Percentiles rank a stretch among this genome's conserved stretches.
These are phyloP conservation scores for Hephaestus fuliginosus DNA, from an alignment of 2,797 vertebrate species.

Conservation along the genomic window DNA sequence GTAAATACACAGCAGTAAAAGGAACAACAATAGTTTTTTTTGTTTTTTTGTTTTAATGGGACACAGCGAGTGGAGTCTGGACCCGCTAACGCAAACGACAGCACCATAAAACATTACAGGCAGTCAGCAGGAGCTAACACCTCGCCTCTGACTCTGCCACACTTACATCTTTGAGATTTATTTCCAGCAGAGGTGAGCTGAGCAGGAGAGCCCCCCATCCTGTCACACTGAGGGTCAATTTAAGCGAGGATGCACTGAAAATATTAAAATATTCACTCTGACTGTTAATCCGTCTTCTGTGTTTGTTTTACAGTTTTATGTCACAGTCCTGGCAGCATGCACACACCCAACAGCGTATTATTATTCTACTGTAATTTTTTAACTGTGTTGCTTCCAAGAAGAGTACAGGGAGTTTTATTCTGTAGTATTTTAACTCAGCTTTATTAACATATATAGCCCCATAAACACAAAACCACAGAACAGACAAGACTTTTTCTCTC, in stretches of 20 bases:
- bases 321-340: background rate
- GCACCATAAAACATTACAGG: slow-evolving; percentile 57
- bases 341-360: background rate
- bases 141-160: slow-evolving; percentile 35
- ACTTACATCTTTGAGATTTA: slow-evolving; percentile 43
- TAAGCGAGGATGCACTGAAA: background rate
- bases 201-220: background rate
- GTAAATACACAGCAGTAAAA: slow-evolving; percentile 47
- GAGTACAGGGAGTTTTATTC: background rate
- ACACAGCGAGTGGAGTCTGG: slow-evolving; percentile 12
- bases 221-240: slow-evolving; percentile 3
- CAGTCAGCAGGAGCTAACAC: slow-evolving; percentile 46
- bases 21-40: slow-evolving; percentile 32
- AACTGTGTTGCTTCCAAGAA: background rate
- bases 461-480: background rate
- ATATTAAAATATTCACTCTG: background rate
- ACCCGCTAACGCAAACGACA: slow-evolving; percentile 22
- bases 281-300: background rate
- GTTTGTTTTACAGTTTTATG: background rate
- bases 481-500: too few species aligned
- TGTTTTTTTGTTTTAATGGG: slow-evolving; percentile 20
- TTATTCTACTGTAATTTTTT: background rate
- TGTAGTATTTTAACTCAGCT: background rate
- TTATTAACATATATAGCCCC: too few species aligned
- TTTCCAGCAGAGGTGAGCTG: background rate